Percentiles rank a stretch among this genome's conserved stretches.
These are phyloP conservation scores for Clarias fuscus DNA, from an alignment of 2,797 vertebrate genomes.

Conservation along the genomic window DNA sequence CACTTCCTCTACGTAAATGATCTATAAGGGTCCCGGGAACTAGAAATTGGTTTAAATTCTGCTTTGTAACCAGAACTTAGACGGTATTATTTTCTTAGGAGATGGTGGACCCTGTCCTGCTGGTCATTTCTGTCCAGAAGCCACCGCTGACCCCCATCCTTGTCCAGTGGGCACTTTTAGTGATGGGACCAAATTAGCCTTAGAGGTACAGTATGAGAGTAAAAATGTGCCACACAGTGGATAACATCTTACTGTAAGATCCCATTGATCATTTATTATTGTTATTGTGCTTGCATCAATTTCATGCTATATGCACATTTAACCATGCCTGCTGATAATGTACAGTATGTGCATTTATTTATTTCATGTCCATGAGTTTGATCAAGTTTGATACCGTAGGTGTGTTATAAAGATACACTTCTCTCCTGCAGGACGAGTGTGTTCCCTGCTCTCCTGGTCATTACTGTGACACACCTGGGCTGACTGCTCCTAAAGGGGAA, in stretches of 20 bases:
- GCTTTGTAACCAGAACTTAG: not conserved
- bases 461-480: constrained; percentile 75
- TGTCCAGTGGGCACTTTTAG: constrained; percentile 85
- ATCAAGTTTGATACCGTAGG: too few relatives aligned
- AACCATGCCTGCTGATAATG: not conserved
- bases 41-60: not conserved
- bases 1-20: not conserved
- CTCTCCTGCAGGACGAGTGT: constrained; percentile 73
- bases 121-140: constrained; percentile 82
- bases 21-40: not conserved
- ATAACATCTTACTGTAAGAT: not conserved
- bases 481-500: constrained; percentile 73
- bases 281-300: not conserved
- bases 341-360: not conserved
- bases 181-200: constrained; percentile 71
- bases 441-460: constrained; percentile 76
- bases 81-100: constrained; percentile 60
- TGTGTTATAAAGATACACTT: not conserved
- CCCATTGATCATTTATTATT: not conserved
- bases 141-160: constrained; percentile 73
- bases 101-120: constrained; percentile 81
- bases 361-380: too few relatives aligned
- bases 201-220: constrained; percentile 69
- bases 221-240: not conserved
- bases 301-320: not conserved